Percentiles rank a stretch among this genome's conserved stretches.
phyloP scores from a whole-genome alignment of 2,797 vertebrate species.

The Pteronotus mesoamericanus region DNA sequence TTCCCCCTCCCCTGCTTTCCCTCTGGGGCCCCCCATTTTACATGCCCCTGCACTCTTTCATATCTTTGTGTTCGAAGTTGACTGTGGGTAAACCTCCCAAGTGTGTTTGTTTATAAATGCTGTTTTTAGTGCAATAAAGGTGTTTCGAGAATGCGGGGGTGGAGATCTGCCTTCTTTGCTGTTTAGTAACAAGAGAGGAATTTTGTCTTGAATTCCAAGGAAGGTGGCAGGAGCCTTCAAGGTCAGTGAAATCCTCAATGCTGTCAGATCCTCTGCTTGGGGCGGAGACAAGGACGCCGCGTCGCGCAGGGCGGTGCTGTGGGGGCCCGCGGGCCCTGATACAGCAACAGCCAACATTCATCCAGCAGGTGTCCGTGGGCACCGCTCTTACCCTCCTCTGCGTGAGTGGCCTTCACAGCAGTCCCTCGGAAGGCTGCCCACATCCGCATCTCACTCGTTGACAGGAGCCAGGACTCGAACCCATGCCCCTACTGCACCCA shows the following conservation, averaged over 20 bases:
- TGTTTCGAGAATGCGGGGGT: conserved; percentile 68
- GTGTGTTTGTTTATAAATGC: conserved; percentile 76
- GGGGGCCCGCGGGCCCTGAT: background rate
- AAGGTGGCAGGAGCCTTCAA: background rate
- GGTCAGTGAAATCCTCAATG: background rate
- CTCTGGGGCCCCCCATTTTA: background rate
- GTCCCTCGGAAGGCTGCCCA: background rate
- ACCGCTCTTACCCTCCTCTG: background rate
- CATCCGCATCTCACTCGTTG: background rate
- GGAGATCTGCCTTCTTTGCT: background rate
- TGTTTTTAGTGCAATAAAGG: conserved; percentile 84
- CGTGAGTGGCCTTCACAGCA: background rate
- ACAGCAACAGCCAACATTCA: rapidly evolving
- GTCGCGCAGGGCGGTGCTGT: rapidly evolving
- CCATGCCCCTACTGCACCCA: background rate
- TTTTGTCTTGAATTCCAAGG: background rate
- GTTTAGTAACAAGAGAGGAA: background rate
- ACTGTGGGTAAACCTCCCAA: conserved; percentile 26
- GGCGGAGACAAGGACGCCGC: background rate
- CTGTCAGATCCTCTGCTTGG: background rate
- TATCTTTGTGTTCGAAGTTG: conserved; percentile 40
- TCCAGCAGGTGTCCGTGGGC: background rate
- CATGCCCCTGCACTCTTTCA: background rate
- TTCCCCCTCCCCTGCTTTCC: background rate
- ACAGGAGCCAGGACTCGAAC: background rate